These are phyloP conservation scores for Heteromyza rotundicornis DNA, from an alignment of 2,888 invertebrate species.

Conservation along the genomic window DNA sequence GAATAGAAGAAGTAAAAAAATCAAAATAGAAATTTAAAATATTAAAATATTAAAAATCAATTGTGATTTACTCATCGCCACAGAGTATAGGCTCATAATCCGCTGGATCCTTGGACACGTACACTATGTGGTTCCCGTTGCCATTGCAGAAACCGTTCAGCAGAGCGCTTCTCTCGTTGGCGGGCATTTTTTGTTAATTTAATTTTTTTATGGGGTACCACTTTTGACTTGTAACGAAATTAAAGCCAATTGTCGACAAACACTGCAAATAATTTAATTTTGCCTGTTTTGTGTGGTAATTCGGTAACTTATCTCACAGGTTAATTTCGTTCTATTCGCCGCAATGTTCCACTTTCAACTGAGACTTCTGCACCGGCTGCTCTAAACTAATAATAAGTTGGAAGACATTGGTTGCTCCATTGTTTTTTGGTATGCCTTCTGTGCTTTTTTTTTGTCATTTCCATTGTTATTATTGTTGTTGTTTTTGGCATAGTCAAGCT, in stretches of 20 bases:
- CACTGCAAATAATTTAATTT: constrained; percentile 18
- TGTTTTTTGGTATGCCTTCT: too few species aligned
- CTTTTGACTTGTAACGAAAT: too few species aligned
- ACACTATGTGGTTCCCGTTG: constrained; percentile 39
- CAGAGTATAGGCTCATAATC: constrained; percentile 47
- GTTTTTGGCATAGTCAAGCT: too few species aligned
- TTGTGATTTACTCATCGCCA: constrained; percentile 46
- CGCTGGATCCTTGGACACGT: constrained; percentile 42
- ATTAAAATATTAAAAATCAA: background rate
- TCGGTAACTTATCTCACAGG: background rate
- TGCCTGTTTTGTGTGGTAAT: background rate
- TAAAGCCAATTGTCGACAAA: too few species aligned
- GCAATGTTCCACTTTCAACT: constrained; percentile 13
- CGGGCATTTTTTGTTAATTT: constrained; percentile 42
- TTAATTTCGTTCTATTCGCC: background rate
- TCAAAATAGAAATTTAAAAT: background rate
- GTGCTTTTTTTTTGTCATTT: constrained; percentile 20
- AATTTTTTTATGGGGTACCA: constrained; percentile 16
- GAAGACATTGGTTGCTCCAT: too few species aligned
- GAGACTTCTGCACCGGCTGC: constrained; percentile 13
- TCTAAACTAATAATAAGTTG: constrained; percentile 7
- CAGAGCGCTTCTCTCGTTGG: constrained; percentile 46
- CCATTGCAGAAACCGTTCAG: constrained; percentile 27
- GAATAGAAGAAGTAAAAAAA: constrained; percentile 10
- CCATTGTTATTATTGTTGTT: background rate